Conservation (phyloP, 2,797 vertebrate genomes). For the Coendou prehensilis region DNA sequence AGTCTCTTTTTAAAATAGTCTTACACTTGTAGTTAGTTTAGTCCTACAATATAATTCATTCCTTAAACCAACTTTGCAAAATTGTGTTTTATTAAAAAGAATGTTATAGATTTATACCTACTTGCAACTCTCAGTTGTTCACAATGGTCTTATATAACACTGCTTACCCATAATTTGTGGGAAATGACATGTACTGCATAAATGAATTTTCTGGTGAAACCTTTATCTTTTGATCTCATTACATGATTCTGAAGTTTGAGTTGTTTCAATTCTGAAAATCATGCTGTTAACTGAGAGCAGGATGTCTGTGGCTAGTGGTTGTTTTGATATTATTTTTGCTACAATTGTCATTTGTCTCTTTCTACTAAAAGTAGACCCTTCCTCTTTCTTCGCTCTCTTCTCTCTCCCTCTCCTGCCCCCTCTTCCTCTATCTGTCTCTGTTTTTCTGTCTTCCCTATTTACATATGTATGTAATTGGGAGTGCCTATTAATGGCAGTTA, state of each 20-base stretch:
- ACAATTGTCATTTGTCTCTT: background rate
- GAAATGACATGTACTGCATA: slow-evolving; percentile 48
- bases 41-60: background rate
- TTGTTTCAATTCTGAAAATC: slow-evolving; percentile 61
- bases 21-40: slow-evolving; percentile 43
- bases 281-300: slow-evolving; percentile 17
- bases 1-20: background rate
- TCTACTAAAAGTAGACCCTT: background rate
- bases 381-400: too few species aligned
- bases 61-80: slow-evolving; percentile 51
- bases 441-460: background rate
- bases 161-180: slow-evolving; percentile 2
- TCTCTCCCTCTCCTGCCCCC: background rate
- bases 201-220: slow-evolving; percentile 40
- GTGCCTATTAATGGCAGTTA: slow-evolving; percentile 42
- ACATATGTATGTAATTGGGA: background rate
- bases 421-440: background rate
- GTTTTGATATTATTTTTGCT: slow-evolving; percentile 43
- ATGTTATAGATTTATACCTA: background rate
- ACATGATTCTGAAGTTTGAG: slow-evolving; percentile 59
- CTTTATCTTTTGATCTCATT: slow-evolving; percentile 57
- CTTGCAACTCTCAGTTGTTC: background rate
- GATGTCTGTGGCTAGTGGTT: background rate
- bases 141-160: background rate
- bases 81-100: background rate